phyloP scores from a whole-genome alignment of 1,140 invertebrate species.

The Drosophila micromelanica region DNA sequence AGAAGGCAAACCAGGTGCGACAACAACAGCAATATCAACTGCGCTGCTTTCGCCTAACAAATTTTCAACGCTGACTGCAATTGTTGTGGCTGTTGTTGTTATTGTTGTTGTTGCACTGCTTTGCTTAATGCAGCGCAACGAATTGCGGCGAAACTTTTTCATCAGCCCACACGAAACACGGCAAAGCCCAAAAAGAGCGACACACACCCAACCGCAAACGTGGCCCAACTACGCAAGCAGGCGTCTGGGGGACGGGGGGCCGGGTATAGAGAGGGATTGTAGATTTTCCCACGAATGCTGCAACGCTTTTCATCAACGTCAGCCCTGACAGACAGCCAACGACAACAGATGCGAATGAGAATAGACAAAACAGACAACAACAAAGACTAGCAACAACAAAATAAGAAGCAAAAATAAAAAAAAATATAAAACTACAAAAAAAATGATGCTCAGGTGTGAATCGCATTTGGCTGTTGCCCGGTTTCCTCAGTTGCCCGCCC shows the following conservation, averaged over 20 bases:
- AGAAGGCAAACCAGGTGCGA: slow-evolving; percentile 30
- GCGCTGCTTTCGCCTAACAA: slow-evolving; percentile 30
- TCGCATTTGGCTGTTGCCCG: slow-evolving; percentile 20
- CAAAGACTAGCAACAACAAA: slow-evolving; percentile 18
- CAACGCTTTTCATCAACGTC: slow-evolving; percentile 58
- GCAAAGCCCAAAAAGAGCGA: slow-evolving; percentile 36
- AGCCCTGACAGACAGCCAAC: slow-evolving; percentile 46
- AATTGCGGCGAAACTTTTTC: slow-evolving; percentile 76
- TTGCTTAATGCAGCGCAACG: slow-evolving; percentile 76
- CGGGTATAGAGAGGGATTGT: neutral
- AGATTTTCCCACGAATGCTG: slow-evolving; percentile 68
- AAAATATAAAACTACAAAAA: slow-evolving; percentile 20
- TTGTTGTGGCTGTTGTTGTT: slow-evolving; percentile 18
- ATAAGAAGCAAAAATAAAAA: slow-evolving; percentile 12
- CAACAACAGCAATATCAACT: slow-evolving; percentile 18
- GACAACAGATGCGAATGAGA: slow-evolving; percentile 21
- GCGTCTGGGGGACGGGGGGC: too few relatives aligned
- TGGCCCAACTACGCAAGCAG: slow-evolving; percentile 6
- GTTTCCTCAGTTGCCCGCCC: slow-evolving; percentile 19
- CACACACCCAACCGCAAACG: slow-evolving; percentile 39
- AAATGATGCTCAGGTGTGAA: slow-evolving; percentile 47
- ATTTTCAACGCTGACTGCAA: slow-evolving; percentile 20
- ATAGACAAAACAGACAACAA: slow-evolving; percentile 28
- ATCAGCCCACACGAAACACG: slow-evolving; percentile 64
- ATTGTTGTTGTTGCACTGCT: slow-evolving; percentile 44